Evolutionary conservation across 23 tunicate species (phyloP), one percentile per base, ranked within the genome.

Genomic region (Ciona savignyi): DNA sequence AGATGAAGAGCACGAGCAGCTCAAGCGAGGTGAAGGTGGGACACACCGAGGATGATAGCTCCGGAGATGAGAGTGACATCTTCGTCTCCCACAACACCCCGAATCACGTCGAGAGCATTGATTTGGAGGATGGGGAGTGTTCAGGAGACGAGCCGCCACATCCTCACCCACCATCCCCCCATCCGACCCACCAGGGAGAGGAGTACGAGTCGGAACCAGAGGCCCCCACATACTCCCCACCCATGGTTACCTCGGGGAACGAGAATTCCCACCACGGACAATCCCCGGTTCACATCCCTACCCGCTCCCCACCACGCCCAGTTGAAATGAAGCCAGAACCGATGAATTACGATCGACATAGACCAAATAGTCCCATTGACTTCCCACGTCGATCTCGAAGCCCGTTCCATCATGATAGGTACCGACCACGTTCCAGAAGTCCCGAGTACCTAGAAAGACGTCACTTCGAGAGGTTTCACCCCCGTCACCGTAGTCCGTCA

Each of bases 81-180:
- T 42, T 42, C 15, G 56, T 6, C 15, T 15, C 9, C 9, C 56
- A 42, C 56, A 42, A 42, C 56, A 9, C 9, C 15, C 11, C 56
- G 15, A 15, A 42, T 6, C 9, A 9, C 9, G 56, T 15, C 15
- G 56, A 42, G 15, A 9, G 9, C 15, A 42, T 29, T 30, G 89
- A 83, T 70, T 29, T 77, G 24, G 89, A 83, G 60, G 89, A 83
- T 77, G 89, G 89, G 1, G 89, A 83, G 62, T 77, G 81, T 34
- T 83, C 89, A 2, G 87, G 80, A 56, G 87, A 75, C 2, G 34
- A 27, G 11, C 9, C 4, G 48, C 67, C 4, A 25, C 6, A 63
- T 25, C 23, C 6, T 9, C 4, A 4, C 4, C 22, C 67, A 63
- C 6, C 6, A 9, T 4, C 4, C 15, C 67, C 15, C 4, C 24